Percentiles rank a stretch among this genome's conserved stretches.
These are phyloP conservation scores for Paramisgurnus dabryanus DNA, from an alignment of 2,113 vertebrate species.

Conservation along the genomic window DNA sequence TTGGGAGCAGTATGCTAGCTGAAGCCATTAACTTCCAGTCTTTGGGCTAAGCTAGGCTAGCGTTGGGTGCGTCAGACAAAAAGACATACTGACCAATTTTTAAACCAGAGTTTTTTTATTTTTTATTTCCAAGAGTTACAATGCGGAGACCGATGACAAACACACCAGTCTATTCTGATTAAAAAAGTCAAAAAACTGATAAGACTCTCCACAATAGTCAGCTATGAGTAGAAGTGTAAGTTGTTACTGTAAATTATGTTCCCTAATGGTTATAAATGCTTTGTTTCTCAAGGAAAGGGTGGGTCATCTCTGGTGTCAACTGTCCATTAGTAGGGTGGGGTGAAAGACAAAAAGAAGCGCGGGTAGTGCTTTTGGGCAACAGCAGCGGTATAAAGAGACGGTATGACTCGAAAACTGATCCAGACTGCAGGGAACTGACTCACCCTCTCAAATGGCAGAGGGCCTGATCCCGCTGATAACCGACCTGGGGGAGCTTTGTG, in stretches of 20 bases:
- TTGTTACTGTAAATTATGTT: slow-evolving; percentile 17
- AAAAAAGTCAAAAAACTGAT: neutral
- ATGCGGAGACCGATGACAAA: neutral
- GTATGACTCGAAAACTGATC: slow-evolving; percentile 29
- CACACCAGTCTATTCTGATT: neutral
- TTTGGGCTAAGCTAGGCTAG: too few species aligned
- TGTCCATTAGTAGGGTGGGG: slow-evolving; percentile 42
- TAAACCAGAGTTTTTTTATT: too few species aligned
- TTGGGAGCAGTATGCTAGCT: too few species aligned
- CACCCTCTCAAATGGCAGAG: slow-evolving; percentile 36
- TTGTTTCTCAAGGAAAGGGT: slow-evolving; percentile 39
- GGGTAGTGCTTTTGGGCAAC: slow-evolving; percentile 31
- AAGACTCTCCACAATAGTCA: neutral
- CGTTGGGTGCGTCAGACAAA: too few species aligned
- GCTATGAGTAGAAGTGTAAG: neutral
- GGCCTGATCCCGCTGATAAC: slow-evolving; percentile 31
- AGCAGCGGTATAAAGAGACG: slow-evolving; percentile 21
- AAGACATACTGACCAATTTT: too few species aligned
- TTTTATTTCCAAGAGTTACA: neutral
- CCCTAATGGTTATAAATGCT: slow-evolving; percentile 17
- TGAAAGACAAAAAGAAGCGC: slow-evolving; percentile 12
- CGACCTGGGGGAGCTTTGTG: slow-evolving; percentile 36
- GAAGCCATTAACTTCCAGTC: too few species aligned
- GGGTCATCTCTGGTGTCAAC: slow-evolving; percentile 50
- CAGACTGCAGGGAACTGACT: slow-evolving; percentile 40